phyloP scores from a whole-genome alignment of 1,140 invertebrate genomes.

The Maconellicoccus hirsutus region DNA sequence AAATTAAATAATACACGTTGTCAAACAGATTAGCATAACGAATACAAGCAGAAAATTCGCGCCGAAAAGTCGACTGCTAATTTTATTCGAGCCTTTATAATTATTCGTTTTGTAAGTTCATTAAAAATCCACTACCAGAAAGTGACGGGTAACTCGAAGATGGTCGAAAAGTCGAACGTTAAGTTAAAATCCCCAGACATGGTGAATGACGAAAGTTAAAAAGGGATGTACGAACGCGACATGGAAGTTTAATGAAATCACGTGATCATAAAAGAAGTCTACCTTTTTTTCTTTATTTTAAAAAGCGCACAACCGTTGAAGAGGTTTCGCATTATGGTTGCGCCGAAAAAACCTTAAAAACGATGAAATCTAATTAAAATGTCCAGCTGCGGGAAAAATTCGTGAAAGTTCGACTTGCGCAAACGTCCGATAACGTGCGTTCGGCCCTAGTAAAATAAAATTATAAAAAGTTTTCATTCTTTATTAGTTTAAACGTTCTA shows the following conservation, averaged over 20 bases:
- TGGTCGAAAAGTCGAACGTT: conserved; percentile 16
- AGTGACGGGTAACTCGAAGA: background rate
- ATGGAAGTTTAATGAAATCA: conserved; percentile 19
- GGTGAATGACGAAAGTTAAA: conserved; percentile 13
- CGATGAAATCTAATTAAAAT: conserved; percentile 11
- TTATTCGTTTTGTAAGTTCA: background rate
- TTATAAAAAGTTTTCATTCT: background rate
- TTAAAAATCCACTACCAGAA: background rate
- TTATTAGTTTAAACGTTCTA: background rate
- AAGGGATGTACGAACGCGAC: conserved; percentile 16
- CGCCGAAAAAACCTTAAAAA: background rate
- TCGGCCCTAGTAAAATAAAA: background rate
- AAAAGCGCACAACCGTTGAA: background rate
- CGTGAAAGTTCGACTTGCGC: no score
- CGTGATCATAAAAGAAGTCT: conserved; percentile 1
- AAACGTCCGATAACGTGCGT: no score
- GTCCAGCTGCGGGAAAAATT: background rate
- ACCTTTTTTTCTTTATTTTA: background rate
- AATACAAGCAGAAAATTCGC: background rate
- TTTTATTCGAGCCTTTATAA: background rate
- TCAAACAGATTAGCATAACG: background rate
- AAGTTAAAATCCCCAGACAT: conserved; percentile 4
- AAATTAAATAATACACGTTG: background rate
- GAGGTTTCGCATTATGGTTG: background rate
- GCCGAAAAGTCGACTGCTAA: background rate